Evolutionary conservation across 2,113 vertebrate genomes (phyloP), one percentile per base, ranked within the genome.

Genomic region (Calidris pugnax): DNA sequence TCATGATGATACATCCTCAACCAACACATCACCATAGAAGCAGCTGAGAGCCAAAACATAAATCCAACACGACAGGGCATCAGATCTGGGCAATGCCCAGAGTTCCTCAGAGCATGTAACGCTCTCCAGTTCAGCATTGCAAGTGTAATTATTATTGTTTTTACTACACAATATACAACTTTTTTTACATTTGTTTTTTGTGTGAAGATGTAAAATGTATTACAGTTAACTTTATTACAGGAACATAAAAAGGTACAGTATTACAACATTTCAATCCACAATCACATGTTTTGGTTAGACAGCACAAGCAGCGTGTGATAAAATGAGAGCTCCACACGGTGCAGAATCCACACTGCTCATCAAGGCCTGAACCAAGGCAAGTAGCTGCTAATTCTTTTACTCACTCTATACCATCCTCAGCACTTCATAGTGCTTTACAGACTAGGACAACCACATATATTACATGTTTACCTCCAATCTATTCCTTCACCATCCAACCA

Each of bases 381-480:
- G n/a, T 18, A 88, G 68, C 84, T 95, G 73, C 89, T 75, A 14
- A 45, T 59, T 85, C 51, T 63, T 88, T 47, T 39, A 39, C 73
- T 92, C 43, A 39, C 9, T 45, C 83, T 57, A 30, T 12, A 27
- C 45, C 26, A 93, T 14, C 90, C 94, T 96, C 69, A 96, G 96
- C 90, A 95, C 94, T 57, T 56, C 19, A 11, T 2, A 45, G 92
- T 90, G 95, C 95, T 92, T 96, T 96, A 95, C 95, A 97, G 87
- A 78, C 94, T 97, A 89, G 41, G 56, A 78, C 14, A 79, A 51
- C 76, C 26, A 9, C 9, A 2, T 39, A 80, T 51, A 63, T 37
- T 71, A 32, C 20, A 60, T 6, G 1, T 64, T 63, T 78, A 22
- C 55, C 73, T 92, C 45, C 45, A 56, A 60, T 20, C 84, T 68